phyloP scores from a whole-genome alignment of 2,113 vertebrate genomes.

The Mesocricetus auratus region DNA sequence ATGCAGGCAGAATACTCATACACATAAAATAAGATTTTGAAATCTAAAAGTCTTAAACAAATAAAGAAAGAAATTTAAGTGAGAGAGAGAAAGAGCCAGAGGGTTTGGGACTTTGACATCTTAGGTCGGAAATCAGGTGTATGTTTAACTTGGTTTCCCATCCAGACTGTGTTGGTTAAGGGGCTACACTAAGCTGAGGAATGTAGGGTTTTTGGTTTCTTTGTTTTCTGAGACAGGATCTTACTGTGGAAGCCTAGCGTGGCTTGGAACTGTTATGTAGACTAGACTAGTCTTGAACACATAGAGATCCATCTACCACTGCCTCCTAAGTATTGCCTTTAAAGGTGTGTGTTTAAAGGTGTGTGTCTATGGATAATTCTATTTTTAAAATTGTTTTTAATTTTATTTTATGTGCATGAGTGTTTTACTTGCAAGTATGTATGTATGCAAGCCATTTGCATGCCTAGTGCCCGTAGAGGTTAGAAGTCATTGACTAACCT shows the following conservation, averaged over 20 bases:
- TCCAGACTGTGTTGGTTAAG: neutral
- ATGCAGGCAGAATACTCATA: neutral
- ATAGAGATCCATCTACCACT: neutral
- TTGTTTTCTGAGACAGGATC: neutral
- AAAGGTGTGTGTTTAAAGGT: neutral
- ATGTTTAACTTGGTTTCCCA: constrained; percentile 34
- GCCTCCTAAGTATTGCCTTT: neutral
- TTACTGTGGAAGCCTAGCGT: neutral
- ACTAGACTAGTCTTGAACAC: neutral
- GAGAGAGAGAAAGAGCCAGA: neutral
- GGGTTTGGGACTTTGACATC: neutral
- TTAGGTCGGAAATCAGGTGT: constrained; percentile 40
- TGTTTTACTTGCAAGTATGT: neutral
- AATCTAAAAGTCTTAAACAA: neutral
- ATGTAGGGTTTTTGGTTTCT: neutral
- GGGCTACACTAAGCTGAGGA: neutral
- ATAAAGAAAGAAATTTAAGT: neutral
- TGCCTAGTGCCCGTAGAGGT: neutral
- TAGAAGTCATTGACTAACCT: neutral
- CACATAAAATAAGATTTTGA: neutral
- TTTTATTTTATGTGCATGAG: neutral
- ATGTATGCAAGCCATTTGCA: neutral
- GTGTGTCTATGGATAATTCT: neutral
- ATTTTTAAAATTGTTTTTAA: neutral
- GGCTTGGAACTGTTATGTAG: neutral